Evolutionary conservation across 1,140 invertebrate genomes (phyloP), one percentile per base, ranked within the genome.

Genomic region (Halesus radiatus): DNA sequence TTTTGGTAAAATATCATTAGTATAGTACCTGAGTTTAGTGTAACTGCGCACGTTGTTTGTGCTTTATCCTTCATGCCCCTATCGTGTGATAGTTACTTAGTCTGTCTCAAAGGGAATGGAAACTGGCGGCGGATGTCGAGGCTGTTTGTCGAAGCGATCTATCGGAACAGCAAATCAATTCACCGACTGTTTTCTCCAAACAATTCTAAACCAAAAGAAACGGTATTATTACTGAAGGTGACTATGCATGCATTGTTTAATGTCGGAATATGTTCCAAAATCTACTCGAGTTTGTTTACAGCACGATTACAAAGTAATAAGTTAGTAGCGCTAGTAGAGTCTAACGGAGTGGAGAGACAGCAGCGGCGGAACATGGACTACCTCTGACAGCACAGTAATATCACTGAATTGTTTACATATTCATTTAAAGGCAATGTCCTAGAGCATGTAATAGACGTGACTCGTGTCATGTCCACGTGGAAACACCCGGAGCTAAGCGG

Each of bases 1-100:
- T 91, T 29, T 91, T 90, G 90, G 91, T 91, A 90, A 91, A 91
- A 91, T 82, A 80, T 82, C 79, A 81, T 78, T 80, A 84, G 72
- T 82, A 78, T 82, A 81, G 76, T 80, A 80, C 80, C 79, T 84
- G 13, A 45, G 8, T 45, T 45, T 45, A 45, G 37, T 45, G 76
- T 80, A 80, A 80, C 79, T 84, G 80, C 81, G 80, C 82, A 82
- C 82, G 76, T 37, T 79, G 32, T 32, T 80, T 78, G 80, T 23
- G 64, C 66, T 54, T 76, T 26, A 73, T n/a, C 15, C 75, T 13
- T 74, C 62, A 15, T 66, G 26, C n/a, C 16, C 26, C 22, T 7
- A 64, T 23, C 16, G 15, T 13, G 20, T 26, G 16, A 26, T 26
- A 29, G 22, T 26, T n/a, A 22, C 22, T 66, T 26, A 29, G 22